A percentile compares a stretch with the other conserved stretches of the same genome.
phyloP scores from a whole-genome alignment of 2,888 invertebrate genomes.

The Melinaea marsaeus region DNA sequence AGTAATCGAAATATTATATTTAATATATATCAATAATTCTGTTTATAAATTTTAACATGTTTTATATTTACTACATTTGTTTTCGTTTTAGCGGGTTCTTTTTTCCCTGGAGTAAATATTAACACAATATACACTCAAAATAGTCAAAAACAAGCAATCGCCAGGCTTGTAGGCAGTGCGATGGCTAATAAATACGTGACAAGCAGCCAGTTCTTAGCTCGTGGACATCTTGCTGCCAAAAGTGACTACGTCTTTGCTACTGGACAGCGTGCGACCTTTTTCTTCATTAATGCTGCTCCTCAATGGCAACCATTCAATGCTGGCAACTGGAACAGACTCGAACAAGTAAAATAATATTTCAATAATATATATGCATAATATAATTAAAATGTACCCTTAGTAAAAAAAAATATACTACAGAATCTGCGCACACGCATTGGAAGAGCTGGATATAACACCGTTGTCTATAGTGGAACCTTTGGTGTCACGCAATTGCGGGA shows the following conservation, averaged over 20 bases:
- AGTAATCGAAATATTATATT: no score
- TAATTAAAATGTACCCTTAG: no score
- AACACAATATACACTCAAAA: slow-evolving; percentile 63
- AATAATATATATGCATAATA: no score
- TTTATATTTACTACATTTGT: not conserved
- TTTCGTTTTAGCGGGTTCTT: slow-evolving; percentile 59
- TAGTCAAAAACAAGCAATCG: slow-evolving; percentile 51
- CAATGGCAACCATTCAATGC: slow-evolving; percentile 79
- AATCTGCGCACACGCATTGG: slow-evolving; percentile 47
- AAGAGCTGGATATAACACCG: slow-evolving; percentile 47
- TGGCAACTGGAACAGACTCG: slow-evolving; percentile 69
- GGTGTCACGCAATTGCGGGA: slow-evolving; percentile 76
- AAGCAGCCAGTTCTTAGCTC: slow-evolving; percentile 58
- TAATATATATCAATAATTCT: no score
- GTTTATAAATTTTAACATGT: no score
- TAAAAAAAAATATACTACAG: slow-evolving; percentile 18
- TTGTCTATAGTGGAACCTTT: slow-evolving; percentile 79
- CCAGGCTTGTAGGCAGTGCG: slow-evolving; percentile 47
- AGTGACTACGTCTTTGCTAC: slow-evolving; percentile 74
- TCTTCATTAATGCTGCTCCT: slow-evolving; percentile 77
- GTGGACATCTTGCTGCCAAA: slow-evolving; percentile 76
- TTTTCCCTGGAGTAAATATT: slow-evolving; percentile 65
- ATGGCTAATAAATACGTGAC: slow-evolving; percentile 70
- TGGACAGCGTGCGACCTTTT: slow-evolving; percentile 75
- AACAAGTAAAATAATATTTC: slow-evolving; percentile 37